Evolutionary conservation across 2,797 vertebrate genomes (phyloP), one percentile per base, ranked within the genome.

Genomic region (Girardinus metallicus): DNA sequence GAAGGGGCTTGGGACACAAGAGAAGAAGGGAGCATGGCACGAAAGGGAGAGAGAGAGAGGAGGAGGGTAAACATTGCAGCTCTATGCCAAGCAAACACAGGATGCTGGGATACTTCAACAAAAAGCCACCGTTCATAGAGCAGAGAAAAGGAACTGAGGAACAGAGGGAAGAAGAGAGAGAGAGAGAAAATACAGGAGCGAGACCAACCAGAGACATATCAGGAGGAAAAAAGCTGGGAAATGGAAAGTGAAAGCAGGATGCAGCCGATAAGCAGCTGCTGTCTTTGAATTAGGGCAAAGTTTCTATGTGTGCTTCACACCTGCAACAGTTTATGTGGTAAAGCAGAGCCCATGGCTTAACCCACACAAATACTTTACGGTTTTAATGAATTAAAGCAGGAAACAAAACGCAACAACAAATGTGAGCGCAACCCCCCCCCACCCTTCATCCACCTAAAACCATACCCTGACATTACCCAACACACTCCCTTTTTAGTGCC

Each of bases 81-180:
- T 93, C 89, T 44, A 89, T 94, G 94, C 90, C 94, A 92, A 93
- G 94, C 92, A 95, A 95, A 95, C 94, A 94, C 81, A 83, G 93
- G 92, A 93, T 89, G 93, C 94, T 94, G 94, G 93, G 94, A 94
- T 93, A 90, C 91, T 94, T 92, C 93, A 94, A 93, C 91, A 93
- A 94, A 89, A 91, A 85, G 81, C 80, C 70, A 53, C 39, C 55
- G 74, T 89, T 90, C 85, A 86, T 86, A 83, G 60, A 74, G 78
- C 79, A 79, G 82, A 82, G 78, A 82, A 46, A 71, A 44, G 66
- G 80, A 44, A 26, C 36, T 29, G 60, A 77, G 81, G 78, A 47
- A 75, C 71, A 64, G 71, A 80, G 43, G 62, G 51, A 66, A 44
- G 55, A 39, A 46, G 51, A 47, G 10, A 16, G 47, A 79, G 29